phyloP scores from a whole-genome alignment of 1,140 invertebrate genomes.

The Zaprionus capensis region DNA sequence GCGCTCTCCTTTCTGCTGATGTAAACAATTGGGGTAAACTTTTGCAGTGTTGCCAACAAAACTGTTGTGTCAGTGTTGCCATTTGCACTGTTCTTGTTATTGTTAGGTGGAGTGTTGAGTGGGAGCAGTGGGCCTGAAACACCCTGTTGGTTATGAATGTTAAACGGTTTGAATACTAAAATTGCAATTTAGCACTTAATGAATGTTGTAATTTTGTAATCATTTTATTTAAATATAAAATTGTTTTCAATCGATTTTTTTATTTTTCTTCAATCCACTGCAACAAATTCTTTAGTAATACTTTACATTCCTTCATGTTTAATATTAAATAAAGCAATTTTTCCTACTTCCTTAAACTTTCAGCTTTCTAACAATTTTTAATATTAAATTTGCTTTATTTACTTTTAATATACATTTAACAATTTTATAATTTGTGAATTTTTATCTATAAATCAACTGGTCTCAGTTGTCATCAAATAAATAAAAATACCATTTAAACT shows the following conservation, averaged over 20 bases:
- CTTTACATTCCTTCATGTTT: background rate
- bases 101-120: background rate
- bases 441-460: background rate
- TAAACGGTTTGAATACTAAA: too few relatives aligned
- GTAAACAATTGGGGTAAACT: conserved; percentile 60
- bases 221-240: background rate
- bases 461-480: too few relatives aligned
- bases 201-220: too few relatives aligned
- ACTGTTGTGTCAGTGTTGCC: conserved; percentile 11
- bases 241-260: too few relatives aligned
- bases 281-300: background rate
- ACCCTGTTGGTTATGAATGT: background rate
- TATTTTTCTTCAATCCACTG: too few relatives aligned
- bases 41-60: conserved; percentile 59
- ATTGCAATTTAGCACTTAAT: too few relatives aligned
- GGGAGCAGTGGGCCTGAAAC: background rate
- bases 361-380: too few relatives aligned
- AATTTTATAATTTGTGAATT: background rate
- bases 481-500: background rate
- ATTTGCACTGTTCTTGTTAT: background rate
- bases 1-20: conserved; percentile 38
- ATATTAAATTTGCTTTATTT: too few relatives aligned
- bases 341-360: background rate
- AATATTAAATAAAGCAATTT: background rate
- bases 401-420: background rate